phyloP scores from a whole-genome alignment of 2,113 vertebrate genomes.

The Rhombomys opimus region DNA sequence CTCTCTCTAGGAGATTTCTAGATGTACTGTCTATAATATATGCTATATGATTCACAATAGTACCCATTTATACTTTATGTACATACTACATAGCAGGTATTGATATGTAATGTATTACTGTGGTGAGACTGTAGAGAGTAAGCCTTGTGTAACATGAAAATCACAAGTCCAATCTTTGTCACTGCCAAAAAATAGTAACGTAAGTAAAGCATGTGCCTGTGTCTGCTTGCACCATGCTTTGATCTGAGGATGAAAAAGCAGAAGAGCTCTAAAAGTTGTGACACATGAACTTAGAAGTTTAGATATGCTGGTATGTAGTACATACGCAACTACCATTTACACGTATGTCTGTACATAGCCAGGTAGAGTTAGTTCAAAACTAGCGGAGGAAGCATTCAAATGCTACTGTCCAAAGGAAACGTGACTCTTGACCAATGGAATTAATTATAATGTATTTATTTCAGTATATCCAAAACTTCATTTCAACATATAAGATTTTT shows the following conservation, averaged over 20 bases:
- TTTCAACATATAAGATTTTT: slow-evolving; percentile 16
- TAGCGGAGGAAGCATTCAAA: neutral
- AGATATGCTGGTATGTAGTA: neutral
- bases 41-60: neutral
- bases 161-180: neutral
- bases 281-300: neutral
- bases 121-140: neutral
- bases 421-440: neutral
- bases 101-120: neutral
- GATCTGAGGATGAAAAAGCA: neutral
- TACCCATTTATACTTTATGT: neutral
- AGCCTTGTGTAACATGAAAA: neutral
- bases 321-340: too few relatives aligned
- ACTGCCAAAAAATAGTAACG: neutral
- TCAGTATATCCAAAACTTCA: neutral
- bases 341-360: neutral
- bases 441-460: slow-evolving; percentile 36
- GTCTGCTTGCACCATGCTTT: neutral
- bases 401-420: neutral
- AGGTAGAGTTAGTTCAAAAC: neutral
- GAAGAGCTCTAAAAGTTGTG: neutral
- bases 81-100: neutral
- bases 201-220: neutral
- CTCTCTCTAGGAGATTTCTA: too few relatives aligned
- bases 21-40: neutral